A percentile compares a stretch with the other conserved stretches of the same genome.
Conservation (phyloP, 2,888 invertebrate species). For the Balanococcus diminutus region DNA sequence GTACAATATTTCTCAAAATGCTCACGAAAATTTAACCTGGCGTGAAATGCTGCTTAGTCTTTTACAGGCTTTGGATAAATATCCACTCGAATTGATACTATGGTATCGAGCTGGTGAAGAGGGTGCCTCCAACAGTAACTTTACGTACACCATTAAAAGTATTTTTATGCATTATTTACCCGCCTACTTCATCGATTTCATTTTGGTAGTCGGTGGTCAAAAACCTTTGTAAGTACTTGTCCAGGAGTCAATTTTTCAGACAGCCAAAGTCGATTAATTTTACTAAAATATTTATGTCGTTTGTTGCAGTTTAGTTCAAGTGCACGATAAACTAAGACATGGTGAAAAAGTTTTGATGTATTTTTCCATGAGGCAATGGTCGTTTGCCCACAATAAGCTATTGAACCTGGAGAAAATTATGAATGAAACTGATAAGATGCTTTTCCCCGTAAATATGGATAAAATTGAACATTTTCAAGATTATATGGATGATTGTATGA, state of each 20-base stretch:
- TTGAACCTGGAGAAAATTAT: conserved; percentile 67
- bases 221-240: conserved; percentile 76
- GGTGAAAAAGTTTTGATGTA: conserved; percentile 83
- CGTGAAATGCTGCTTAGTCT: conserved; percentile 79
- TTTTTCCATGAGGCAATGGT: conserved; percentile 88
- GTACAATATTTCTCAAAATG: conserved; percentile 88
- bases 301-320: conserved; percentile 74
- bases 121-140: conserved; percentile 72
- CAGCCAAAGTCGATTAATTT: too few species aligned
- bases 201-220: conserved; percentile 75
- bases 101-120: conserved; percentile 85
- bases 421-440: conserved; percentile 66
- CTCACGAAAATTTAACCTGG: conserved; percentile 83
- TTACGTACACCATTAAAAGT: conserved; percentile 73
- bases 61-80: conserved; percentile 71
- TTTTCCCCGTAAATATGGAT: conserved; percentile 68
- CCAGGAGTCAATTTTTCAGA: conserved; percentile 65
- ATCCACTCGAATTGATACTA: conserved; percentile 83
- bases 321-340: conserved; percentile 75
- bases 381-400: conserved; percentile 76
- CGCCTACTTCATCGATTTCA: neutral
- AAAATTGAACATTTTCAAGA: conserved; percentile 62
- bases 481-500: conserved; percentile 64
- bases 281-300: too few species aligned
- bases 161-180: conserved; percentile 66